These are phyloP conservation scores for Drosophila gaucha DNA, from an alignment of 2,888 invertebrate species.

Conservation along the genomic window DNA sequence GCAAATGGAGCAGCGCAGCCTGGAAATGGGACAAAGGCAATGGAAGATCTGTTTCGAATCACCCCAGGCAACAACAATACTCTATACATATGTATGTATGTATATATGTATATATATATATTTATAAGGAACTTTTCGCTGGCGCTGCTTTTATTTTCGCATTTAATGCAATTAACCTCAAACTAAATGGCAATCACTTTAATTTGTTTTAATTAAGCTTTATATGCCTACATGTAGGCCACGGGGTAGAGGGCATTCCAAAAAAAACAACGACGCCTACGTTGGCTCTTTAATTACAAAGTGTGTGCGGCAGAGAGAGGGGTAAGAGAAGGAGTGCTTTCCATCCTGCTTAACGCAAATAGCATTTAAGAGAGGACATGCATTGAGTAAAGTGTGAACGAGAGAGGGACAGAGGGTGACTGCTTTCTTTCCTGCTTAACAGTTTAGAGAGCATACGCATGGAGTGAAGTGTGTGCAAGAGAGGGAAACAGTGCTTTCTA, in stretches of 20 bases:
- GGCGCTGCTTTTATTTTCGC: slow-evolving; percentile 69
- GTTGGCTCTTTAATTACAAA: slow-evolving; percentile 62
- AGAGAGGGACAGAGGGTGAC: background rate
- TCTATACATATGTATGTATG: slow-evolving; percentile 10
- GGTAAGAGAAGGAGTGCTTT: slow-evolving; percentile 19
- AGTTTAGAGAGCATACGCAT: background rate
- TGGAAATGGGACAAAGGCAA: slow-evolving; percentile 23
- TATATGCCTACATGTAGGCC: slow-evolving; percentile 65
- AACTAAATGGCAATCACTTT: slow-evolving; percentile 84
- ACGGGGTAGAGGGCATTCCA: slow-evolving; percentile 23
- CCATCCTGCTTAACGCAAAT: slow-evolving; percentile 28
- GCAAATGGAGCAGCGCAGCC: slow-evolving; percentile 13
- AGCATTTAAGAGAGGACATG: slow-evolving; percentile 6
- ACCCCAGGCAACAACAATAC: slow-evolving; percentile 7
- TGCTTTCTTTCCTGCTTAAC: slow-evolving; percentile 3
- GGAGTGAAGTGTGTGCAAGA: background rate
- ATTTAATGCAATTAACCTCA: slow-evolving; percentile 84
- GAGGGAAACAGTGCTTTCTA: no score
- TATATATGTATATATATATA: slow-evolving; percentile 7
- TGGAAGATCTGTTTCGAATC: slow-evolving; percentile 15
- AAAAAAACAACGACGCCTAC: slow-evolving; percentile 62
- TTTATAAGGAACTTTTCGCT: slow-evolving; percentile 39
- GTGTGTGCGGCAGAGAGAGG: slow-evolving; percentile 10
- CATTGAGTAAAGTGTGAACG: background rate
- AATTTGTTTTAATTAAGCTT: slow-evolving; percentile 83